Conservation (phyloP, 2,113 vertebrate species). For the Nothobranchius furzeri region DNA sequence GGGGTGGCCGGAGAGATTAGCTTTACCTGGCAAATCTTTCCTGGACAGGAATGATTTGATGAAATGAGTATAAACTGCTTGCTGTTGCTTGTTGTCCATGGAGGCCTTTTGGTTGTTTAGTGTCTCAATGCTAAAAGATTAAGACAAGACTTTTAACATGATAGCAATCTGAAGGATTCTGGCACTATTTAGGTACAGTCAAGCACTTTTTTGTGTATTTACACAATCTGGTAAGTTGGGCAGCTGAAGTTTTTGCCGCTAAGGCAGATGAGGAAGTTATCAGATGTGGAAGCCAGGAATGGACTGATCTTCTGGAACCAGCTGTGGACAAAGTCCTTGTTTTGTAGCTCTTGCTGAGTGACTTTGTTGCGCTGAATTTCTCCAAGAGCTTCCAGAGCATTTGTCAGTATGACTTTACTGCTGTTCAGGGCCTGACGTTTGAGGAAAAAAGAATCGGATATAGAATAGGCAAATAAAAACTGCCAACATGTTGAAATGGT, state of each 20-base stretch:
- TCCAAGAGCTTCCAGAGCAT: constrained; percentile 5
- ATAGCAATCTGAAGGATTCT: background rate
- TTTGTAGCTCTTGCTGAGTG: background rate
- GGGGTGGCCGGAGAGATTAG: too few species aligned
- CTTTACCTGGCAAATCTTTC: too few species aligned
- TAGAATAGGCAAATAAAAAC: background rate
- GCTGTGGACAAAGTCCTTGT: background rate
- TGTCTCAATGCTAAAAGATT: constrained; percentile 40
- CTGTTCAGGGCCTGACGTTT: background rate
- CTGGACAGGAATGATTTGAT: constrained; percentile 59
- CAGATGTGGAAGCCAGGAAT: constrained; percentile 5
- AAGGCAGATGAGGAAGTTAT: constrained; percentile 13
- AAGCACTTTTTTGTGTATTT: background rate
- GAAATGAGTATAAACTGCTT: constrained; percentile 46
- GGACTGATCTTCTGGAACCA: constrained; percentile 3
- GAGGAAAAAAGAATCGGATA: background rate
- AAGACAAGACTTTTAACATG: constrained; percentile 12
- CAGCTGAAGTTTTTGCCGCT: constrained; percentile 17
- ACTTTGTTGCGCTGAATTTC: background rate
- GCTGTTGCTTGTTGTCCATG: constrained; percentile 35
- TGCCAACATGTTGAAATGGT: background rate
- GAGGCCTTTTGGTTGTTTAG: constrained; percentile 31
- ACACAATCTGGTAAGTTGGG: constrained; percentile 8
- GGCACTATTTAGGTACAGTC: too few species aligned
- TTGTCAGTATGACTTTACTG: background rate